Evolutionary conservation across 2,113 vertebrate genomes (phyloP), one percentile per base, ranked within the genome.

Genomic region (Bungarus multicinctus): DNA sequence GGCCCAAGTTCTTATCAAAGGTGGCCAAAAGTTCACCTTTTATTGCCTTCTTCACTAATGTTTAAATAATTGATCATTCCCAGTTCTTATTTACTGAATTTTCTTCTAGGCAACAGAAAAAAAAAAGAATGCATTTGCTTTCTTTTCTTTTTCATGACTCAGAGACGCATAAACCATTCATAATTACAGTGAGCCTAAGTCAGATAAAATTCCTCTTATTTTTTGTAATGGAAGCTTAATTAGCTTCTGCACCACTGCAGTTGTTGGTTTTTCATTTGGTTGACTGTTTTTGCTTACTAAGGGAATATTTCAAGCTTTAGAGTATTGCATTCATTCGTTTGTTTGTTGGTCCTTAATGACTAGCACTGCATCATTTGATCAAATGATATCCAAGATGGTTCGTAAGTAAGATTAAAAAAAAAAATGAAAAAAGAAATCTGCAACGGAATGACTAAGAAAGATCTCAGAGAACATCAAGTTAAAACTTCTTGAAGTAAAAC

Each of bases 31-130:
- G 53, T 52, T 20, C 88, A 89, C 60, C 54, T 25, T 5, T 94
- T 87, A 92, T 87, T 95, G 10, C 53, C 95, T 91, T 43, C 3
- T 94, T 81, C 94, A 93, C 87, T 94, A 30, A 16, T 52, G 34
- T 18, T 94, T 95, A 94, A 96, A 96, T 94, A 95, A 94, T 94
- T 95, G 92, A 94, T 95, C 34, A 87, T 2, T 9, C 74, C 43
- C 81, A 16, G 58, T 30, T 92, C 39, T 20, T 94, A 23, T 93
- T 89, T 95, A 93, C 92, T 69, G 57, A 94, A 95, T 96, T 64
- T 89, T n/a, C 89, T 30, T 91, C 25, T 6, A 43, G 39, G 3
- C 1, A 69, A 30, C 60, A 87, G 2, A 43, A 88, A 8, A 85
- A 5, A n/a, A 92, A 6, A 54, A 1, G 30, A 25, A 90, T 55